Conservation (phyloP, 1,140 invertebrate species). For the Cydia pomonella region DNA sequence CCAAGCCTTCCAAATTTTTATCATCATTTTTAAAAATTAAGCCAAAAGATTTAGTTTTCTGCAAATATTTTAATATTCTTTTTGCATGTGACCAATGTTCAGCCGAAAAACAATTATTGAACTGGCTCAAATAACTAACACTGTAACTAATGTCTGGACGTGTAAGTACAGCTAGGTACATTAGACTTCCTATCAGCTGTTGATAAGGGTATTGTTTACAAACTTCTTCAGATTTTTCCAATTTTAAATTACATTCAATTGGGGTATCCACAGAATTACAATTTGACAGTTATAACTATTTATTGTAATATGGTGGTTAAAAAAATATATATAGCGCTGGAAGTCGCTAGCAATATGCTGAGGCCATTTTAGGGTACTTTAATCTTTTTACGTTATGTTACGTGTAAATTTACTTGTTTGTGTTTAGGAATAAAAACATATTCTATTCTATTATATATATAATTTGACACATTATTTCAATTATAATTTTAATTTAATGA, state of each 20-base stretch:
- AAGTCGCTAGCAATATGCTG: no score
- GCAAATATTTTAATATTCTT: conserved; percentile 35
- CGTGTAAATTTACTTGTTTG: no score
- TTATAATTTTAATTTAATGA: no score
- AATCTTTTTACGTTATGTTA: no score
- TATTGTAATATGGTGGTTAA: no score
- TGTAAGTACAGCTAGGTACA: conserved; percentile 41
- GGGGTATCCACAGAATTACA: background rate
- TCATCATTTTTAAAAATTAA: conserved; percentile 33
- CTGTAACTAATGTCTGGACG: conserved; percentile 40
- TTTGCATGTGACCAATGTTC: conserved; percentile 36
- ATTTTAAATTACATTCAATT: background rate
- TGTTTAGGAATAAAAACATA: no score
- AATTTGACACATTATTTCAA: no score
- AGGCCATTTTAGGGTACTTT: no score
- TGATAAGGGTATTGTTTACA: conserved; percentile 37
- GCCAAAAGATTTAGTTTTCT: conserved; percentile 36
- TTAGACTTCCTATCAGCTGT: conserved; percentile 39
- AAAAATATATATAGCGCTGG: no score
- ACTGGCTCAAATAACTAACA: conserved; percentile 38
- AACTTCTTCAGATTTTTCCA: conserved; percentile 33
- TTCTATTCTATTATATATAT: no score
- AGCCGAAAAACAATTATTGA: conserved; percentile 38
- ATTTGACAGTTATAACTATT: no score
- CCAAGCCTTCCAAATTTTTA: conserved; percentile 45